A percentile compares a stretch with the other conserved stretches of the same genome.
These are phyloP conservation scores for roundworm (Caenorhabditis elegans) DNA, from an alignment of 1,140 invertebrate genomes.

Conservation along the genomic window DNA sequence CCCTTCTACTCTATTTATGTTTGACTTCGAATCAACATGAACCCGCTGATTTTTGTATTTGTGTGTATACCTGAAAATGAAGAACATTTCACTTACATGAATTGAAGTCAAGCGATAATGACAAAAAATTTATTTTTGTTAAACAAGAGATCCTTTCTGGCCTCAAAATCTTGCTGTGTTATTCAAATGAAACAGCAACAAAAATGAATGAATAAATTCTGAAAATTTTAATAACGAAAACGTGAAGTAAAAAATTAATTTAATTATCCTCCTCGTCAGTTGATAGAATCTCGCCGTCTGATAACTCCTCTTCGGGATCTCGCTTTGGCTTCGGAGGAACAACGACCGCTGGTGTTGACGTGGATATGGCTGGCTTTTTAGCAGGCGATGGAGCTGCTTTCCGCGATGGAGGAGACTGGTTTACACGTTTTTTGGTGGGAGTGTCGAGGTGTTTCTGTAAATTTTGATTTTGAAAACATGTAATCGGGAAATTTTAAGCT, in stretches of 20 bases:
- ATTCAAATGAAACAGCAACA: neutral
- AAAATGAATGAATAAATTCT: neutral
- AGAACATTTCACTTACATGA: neutral
- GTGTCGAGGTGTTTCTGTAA: too few species aligned
- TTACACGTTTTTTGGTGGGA: neutral
- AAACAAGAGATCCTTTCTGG: neutral
- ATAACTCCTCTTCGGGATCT: constrained; percentile 40
- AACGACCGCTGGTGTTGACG: neutral
- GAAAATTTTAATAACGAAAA: too few species aligned
- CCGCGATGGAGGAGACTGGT: neutral
- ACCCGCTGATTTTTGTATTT: neutral
- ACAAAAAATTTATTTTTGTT: neutral
- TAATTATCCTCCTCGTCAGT: constrained; percentile 37
- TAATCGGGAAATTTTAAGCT: too few species aligned
- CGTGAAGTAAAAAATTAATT: too few species aligned
- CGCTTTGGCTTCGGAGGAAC: neutral
- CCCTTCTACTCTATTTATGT: neutral
- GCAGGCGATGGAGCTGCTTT: neutral
- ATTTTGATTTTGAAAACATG: too few species aligned
- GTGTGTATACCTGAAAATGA: neutral
- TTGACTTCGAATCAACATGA: neutral
- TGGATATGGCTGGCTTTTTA: neutral
- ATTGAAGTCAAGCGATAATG: neutral
- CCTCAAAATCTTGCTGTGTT: neutral
- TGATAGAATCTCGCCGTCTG: constrained; percentile 43